These are phyloP conservation scores for Anguilla pacifica DNA, from an alignment of 2,797 vertebrate species.

Conservation along the genomic window DNA sequence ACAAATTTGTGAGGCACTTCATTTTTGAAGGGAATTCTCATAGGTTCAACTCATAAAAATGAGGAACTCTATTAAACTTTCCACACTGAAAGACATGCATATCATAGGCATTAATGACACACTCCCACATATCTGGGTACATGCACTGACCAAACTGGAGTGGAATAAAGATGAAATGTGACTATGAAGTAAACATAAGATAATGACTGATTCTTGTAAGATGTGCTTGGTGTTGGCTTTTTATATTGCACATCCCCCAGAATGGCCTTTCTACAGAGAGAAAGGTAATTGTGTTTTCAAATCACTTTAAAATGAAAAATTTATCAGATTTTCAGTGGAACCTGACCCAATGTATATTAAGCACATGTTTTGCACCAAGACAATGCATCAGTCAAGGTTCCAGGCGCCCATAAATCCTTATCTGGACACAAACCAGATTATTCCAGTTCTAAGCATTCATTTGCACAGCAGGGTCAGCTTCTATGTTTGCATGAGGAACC, in stretches of 20 bases:
- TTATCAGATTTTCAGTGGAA: conserved; percentile 6
- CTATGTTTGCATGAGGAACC: not conserved
- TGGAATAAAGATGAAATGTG: not conserved
- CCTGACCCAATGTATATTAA: not conserved
- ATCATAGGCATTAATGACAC: not conserved
- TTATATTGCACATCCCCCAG: not conserved
- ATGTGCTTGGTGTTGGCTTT: not conserved
- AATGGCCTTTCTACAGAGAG: not conserved
- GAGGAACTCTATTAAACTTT: not conserved
- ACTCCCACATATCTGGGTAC: not conserved
- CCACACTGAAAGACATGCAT: not conserved
- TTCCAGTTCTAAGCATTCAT: not conserved
- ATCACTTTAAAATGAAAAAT: not conserved
- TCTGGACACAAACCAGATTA: not conserved
- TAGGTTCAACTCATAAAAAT: not conserved
- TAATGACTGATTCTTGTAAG: conserved; percentile 13
- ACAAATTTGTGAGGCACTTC: not conserved
- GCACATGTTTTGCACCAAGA: not conserved
- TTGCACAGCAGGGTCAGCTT: not conserved
- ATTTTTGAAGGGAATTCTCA: not conserved
- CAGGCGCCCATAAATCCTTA: not conserved
- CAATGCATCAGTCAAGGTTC: conserved; percentile 4
- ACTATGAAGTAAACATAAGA: not conserved
- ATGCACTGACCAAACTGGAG: not conserved
- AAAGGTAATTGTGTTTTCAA: not conserved